Percentiles rank a stretch among this genome's conserved stretches.
Evolutionary conservation across 1,140 invertebrate genomes (phyloP).

Genomic region (Drosophila ambigua): DNA sequence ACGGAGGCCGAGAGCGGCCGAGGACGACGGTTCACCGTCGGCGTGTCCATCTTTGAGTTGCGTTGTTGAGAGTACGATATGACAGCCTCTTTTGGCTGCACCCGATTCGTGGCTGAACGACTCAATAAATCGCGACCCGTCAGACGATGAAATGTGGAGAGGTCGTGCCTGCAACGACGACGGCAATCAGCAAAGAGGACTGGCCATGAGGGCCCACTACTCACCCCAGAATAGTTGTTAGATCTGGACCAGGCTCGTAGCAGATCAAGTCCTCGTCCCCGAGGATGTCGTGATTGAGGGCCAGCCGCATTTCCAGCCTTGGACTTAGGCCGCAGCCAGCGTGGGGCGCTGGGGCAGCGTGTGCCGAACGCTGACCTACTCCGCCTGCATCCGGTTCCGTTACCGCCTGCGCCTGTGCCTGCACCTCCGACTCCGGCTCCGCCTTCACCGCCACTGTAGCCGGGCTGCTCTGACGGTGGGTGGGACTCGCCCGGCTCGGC

Average conservation of each 20-base stretch:
- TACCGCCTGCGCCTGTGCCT: too few relatives aligned
- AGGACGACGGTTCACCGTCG: conserved; percentile 83
- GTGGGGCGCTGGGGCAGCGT: conserved; percentile 83
- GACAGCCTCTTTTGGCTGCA: conserved; percentile 84
- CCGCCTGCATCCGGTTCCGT: conserved; percentile 1
- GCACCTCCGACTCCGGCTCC: too few relatives aligned
- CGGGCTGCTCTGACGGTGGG: conserved; percentile 47
- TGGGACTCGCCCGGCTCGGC: conserved; percentile 70
- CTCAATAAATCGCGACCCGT: conserved; percentile 84
- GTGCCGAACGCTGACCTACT: conserved; percentile 84
- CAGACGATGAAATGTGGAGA: conserved; percentile 84
- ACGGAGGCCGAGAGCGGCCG: conserved; percentile 56
- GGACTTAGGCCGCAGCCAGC: conserved; percentile 85
- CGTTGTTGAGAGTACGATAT: conserved; percentile 84
- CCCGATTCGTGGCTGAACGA: conserved; percentile 81
- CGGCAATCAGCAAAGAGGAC: background rate
- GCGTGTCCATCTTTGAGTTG: conserved; percentile 84
- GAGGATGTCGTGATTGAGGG: conserved; percentile 84
- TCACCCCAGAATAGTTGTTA: conserved; percentile 84
- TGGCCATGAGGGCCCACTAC: too few relatives aligned
- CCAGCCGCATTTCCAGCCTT: conserved; percentile 87
- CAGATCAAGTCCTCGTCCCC: conserved; percentile 84
- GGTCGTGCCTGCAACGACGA: conserved; percentile 75
- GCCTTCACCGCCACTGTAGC: conserved; percentile 33
- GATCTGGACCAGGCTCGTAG: conserved; percentile 84